These are phyloP conservation scores for Agriopis aurantiaria DNA, from an alignment of 2,888 invertebrate species.

Conservation along the genomic window DNA sequence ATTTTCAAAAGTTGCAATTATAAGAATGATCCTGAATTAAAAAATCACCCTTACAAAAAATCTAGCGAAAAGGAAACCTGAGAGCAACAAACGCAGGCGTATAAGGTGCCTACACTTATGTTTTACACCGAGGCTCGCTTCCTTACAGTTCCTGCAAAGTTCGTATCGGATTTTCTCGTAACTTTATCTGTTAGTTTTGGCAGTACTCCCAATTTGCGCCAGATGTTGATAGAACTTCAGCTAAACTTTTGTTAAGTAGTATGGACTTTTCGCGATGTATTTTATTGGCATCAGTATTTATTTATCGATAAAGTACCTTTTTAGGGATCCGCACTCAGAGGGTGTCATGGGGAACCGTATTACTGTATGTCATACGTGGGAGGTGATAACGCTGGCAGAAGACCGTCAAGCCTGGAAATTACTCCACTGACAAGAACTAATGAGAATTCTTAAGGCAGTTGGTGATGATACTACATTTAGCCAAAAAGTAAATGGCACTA, in stretches of 20 bases:
- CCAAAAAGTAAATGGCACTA: too few relatives aligned
- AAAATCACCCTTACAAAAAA: background rate
- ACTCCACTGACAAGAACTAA: too few relatives aligned
- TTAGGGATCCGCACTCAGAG: background rate
- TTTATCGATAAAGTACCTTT: slow-evolving; percentile 7
- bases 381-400: too few relatives aligned
- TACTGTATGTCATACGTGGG: too few relatives aligned
- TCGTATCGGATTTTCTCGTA: slow-evolving; percentile 62
- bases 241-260: slow-evolving; percentile 61
- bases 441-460: too few relatives aligned
- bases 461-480: too few relatives aligned
- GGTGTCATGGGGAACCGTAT: too few relatives aligned
- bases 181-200: slow-evolving; percentile 63
- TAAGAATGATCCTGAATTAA: background rate
- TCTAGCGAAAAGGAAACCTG: background rate
- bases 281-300: slow-evolving; percentile 49
- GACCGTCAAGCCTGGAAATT: too few relatives aligned
- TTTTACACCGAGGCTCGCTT: slow-evolving; percentile 41
- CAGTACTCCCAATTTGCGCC: slow-evolving; percentile 72
- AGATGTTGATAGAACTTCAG: slow-evolving; percentile 68
- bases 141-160: slow-evolving; percentile 56
- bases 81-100: slow-evolving; percentile 38
- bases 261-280: slow-evolving; percentile 49
- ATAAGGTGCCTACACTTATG: slow-evolving; percentile 27
- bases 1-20: background rate